Evolutionary conservation across 2,888 invertebrate genomes (phyloP).

Genomic region (Athetis lepigone): DNA sequence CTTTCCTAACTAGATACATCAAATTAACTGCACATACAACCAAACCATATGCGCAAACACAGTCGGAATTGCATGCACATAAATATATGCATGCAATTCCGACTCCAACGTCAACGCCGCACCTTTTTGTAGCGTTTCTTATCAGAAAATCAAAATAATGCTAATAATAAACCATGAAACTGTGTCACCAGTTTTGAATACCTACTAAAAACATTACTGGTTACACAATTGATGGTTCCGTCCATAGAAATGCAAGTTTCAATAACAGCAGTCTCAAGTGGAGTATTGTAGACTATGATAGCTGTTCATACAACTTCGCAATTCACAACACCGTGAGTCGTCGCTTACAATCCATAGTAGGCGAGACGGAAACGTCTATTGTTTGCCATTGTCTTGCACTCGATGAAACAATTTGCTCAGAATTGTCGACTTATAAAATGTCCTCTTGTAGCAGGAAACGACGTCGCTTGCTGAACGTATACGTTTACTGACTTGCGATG

Average conservation of each 20-base stretch:
- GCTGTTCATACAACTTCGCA: constrained; percentile 27
- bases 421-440: constrained; percentile 32
- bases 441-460: constrained; percentile 89
- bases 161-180: neutral
- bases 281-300: constrained; percentile 11
- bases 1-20: neutral
- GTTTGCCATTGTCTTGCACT: constrained; percentile 36
- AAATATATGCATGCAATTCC: too few relatives aligned
- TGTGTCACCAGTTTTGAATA: neutral
- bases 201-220: neutral
- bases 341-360: constrained; percentile 22
- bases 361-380: constrained; percentile 15
- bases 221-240: neutral
- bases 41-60: neutral
- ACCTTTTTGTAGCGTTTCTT: too few relatives aligned
- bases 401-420: constrained; percentile 30
- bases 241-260: constrained; percentile 10
- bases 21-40: neutral
- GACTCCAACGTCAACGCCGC: neutral
- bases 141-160: neutral
- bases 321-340: constrained; percentile 14
- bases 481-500: constrained; percentile 95
- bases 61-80: neutral
- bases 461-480: constrained; percentile 96
- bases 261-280: constrained; percentile 6